These are phyloP conservation scores for Sarcophaga subvicina DNA, from an alignment of 2,888 invertebrate genomes.

Conservation along the genomic window DNA sequence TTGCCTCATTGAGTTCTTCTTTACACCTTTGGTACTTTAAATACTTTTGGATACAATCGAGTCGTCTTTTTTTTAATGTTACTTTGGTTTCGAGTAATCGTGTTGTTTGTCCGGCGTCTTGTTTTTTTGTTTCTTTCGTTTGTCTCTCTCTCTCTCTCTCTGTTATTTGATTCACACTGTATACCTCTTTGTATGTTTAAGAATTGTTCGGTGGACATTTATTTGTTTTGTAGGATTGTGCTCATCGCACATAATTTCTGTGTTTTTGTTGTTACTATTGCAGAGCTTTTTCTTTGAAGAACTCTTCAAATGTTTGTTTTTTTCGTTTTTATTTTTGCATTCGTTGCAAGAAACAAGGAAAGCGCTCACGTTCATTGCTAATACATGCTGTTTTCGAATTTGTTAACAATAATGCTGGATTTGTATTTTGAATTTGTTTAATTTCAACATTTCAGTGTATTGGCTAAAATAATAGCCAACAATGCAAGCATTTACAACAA, in stretches of 20 bases:
- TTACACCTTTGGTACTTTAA: too few relatives aligned
- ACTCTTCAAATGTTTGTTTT: conserved; percentile 35
- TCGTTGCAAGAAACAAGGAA: neutral
- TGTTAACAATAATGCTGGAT: conserved; percentile 68
- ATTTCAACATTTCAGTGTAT: conserved; percentile 37
- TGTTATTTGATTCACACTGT: neutral
- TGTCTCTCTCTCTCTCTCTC: neutral
- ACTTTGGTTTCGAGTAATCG: neutral
- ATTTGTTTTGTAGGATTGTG: conserved; percentile 25
- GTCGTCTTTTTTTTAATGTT: neutral
- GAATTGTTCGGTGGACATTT: conserved; percentile 42
- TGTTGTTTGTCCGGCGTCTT: neutral
- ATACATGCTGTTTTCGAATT: conserved; percentile 67
- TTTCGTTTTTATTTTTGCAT: neutral
- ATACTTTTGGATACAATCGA: too few relatives aligned
- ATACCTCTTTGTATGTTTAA: conserved; percentile 17
- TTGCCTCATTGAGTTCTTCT: too few relatives aligned
- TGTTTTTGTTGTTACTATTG: conserved; percentile 22
- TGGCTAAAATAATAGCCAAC: conserved; percentile 46
- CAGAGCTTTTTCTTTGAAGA: conserved; percentile 37
- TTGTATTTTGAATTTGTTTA: conserved; percentile 68
- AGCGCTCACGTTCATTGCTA: conserved; percentile 59
- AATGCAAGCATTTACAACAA: neutral
- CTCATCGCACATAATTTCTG: conserved; percentile 29
- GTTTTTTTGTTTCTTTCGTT: conserved; percentile 3